Evolutionary conservation across 2,888 invertebrate genomes (phyloP).

Genomic region (Trilocha varians): DNA sequence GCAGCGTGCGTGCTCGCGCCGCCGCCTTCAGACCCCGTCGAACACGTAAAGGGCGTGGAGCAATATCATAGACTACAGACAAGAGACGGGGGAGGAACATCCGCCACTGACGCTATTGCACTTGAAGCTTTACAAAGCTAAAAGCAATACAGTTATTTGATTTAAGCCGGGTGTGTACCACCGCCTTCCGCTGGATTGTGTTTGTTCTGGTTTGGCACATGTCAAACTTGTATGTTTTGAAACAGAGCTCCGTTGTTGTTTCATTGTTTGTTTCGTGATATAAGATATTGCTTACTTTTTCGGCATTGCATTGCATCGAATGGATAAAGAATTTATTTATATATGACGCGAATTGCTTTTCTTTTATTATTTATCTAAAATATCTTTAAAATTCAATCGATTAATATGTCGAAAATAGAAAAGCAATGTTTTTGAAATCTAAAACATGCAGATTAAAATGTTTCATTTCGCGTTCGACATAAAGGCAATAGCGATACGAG

Average conservation of each 20-base stretch:
- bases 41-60: conserved; percentile 71
- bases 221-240: conserved; percentile 72
- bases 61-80: conserved; percentile 72
- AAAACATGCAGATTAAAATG: neutral
- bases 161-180: conserved; percentile 68
- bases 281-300: conserved; percentile 44
- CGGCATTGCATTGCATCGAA: conserved; percentile 9
- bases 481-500: neutral
- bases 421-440: neutral
- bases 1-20: conserved; percentile 35
- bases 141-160: conserved; percentile 74
- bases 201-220: conserved; percentile 71
- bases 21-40: conserved; percentile 45
- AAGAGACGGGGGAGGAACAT: conserved; percentile 62
- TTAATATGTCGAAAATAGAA: too few species aligned
- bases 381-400: too few species aligned
- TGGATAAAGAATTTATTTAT: neutral
- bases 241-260: conserved; percentile 58
- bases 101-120: conserved; percentile 68
- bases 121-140: conserved; percentile 71
- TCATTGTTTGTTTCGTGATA: conserved; percentile 53
- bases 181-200: conserved; percentile 67
- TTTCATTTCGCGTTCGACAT: conserved; percentile 1
- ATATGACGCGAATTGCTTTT: too few species aligned
- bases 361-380: too few species aligned